These are phyloP conservation scores for Phrynosoma blainvillii DNA, from an alignment of 2,113 vertebrate genomes.

Conservation along the genomic window DNA sequence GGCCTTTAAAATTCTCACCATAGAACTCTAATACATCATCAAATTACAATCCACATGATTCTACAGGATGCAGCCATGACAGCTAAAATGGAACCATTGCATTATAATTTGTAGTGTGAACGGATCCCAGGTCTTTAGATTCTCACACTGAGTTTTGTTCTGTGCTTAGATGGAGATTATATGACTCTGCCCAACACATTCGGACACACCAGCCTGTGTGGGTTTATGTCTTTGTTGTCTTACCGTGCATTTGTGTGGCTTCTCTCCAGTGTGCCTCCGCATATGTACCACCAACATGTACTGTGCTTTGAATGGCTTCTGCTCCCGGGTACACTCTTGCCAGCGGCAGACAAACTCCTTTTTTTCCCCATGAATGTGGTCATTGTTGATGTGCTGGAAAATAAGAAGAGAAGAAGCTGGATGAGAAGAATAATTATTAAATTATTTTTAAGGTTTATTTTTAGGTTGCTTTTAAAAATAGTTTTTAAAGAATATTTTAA, in stretches of 20 bases:
- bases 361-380: constrained; percentile 98
- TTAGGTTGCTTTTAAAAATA: no score
- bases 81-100: no score
- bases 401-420: constrained; percentile 52
- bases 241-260: constrained; percentile 98
- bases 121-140: neutral
- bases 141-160: neutral
- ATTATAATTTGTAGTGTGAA: no score
- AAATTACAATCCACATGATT: no score
- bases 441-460: no score
- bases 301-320: constrained; percentile 99
- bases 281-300: constrained; percentile 99
- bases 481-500: no score
- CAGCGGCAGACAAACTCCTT: constrained; percentile 99
- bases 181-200: neutral
- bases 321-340: constrained; percentile 94
- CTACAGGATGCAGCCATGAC: no score
- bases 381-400: constrained; percentile 96
- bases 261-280: constrained; percentile 96
- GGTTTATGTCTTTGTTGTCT: constrained; percentile 47
- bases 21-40: no score
- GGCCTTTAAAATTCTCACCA: no score
- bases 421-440: neutral
- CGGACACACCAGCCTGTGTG: neutral
- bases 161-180: neutral